Conservation (phyloP, 2,888 invertebrate genomes). For the Scaptomyza tumidula region DNA sequence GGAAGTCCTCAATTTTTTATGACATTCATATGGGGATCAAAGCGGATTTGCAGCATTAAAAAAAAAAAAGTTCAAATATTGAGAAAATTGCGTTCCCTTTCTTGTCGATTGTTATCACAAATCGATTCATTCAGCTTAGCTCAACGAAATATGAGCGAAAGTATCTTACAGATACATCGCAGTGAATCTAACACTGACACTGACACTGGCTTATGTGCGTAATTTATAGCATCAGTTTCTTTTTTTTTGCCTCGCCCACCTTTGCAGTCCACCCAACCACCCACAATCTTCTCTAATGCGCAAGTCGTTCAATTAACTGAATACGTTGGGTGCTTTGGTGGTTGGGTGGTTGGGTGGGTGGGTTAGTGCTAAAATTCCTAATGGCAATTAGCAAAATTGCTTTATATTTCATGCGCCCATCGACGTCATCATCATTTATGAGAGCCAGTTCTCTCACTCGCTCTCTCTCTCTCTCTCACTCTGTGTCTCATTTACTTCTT, state of each 20-base stretch:
- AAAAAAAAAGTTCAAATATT: slow-evolving; percentile 48
- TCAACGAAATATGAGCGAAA: slow-evolving; percentile 68
- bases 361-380: slow-evolving; percentile 79
- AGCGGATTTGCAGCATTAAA: slow-evolving; percentile 58
- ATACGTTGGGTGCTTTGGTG: not conserved
- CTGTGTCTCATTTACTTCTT: too few species aligned
- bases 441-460: slow-evolving; percentile 14
- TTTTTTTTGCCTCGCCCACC: slow-evolving; percentile 18
- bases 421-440: slow-evolving; percentile 73
- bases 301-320: slow-evolving; percentile 82
- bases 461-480: not conserved
- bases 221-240: slow-evolving; percentile 64
- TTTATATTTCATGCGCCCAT: slow-evolving; percentile 79
- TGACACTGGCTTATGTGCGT: slow-evolving; percentile 68
- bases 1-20: slow-evolving; percentile 77
- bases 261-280: not conserved
- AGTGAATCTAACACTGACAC: not conserved
- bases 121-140: slow-evolving; percentile 54
- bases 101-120: slow-evolving; percentile 38
- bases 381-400: slow-evolving; percentile 84
- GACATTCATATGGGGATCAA: slow-evolving; percentile 74
- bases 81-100: slow-evolving; percentile 54
- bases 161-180: slow-evolving; percentile 64
- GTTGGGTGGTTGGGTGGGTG: not conserved
- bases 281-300: slow-evolving; percentile 75